phyloP scores from a whole-genome alignment of 2,888 invertebrate species.

The Trachelus troglodyta region DNA sequence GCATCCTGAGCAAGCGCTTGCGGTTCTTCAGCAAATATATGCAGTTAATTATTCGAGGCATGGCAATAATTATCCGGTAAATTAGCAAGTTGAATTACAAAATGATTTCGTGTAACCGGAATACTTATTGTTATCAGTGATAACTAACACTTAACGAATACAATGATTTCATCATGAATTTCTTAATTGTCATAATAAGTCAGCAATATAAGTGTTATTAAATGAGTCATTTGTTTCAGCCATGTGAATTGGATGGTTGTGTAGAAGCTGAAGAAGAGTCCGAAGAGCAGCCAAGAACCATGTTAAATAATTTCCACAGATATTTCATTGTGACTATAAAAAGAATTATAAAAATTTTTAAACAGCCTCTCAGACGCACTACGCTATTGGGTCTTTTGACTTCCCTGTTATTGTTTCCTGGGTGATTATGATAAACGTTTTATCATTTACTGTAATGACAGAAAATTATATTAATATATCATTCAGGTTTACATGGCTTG shows the following conservation, averaged over 20 bases:
- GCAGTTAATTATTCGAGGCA: constrained; percentile 67
- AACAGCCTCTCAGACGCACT: constrained; percentile 25
- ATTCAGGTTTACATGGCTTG: constrained; percentile 44
- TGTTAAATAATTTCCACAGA: constrained; percentile 18
- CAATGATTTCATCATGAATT: neutral
- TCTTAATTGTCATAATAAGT: neutral
- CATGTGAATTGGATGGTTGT: constrained; percentile 26
- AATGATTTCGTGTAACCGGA: neutral
- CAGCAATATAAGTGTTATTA: neutral
- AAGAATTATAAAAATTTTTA: constrained; percentile 27
- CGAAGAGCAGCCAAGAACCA: constrained; percentile 4
- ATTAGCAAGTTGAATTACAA: neutral
- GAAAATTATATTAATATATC: neutral
- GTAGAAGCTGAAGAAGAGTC: constrained; percentile 21
- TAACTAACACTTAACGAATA: neutral
- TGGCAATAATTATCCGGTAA: constrained; percentile 62
- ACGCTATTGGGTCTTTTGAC: constrained; percentile 33
- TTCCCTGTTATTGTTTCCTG: constrained; percentile 43
- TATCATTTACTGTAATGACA: neutral
- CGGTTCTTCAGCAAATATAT: constrained; percentile 65
- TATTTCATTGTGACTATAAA: constrained; percentile 25
- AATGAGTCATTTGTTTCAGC: constrained; percentile 14
- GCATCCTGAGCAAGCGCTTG: constrained; percentile 56
- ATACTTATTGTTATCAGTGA: neutral
- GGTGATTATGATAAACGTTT: constrained; percentile 30